These are phyloP conservation scores for Hyperopisus bebe DNA, from an alignment of 2,113 vertebrate genomes.

Conservation along the genomic window DNA sequence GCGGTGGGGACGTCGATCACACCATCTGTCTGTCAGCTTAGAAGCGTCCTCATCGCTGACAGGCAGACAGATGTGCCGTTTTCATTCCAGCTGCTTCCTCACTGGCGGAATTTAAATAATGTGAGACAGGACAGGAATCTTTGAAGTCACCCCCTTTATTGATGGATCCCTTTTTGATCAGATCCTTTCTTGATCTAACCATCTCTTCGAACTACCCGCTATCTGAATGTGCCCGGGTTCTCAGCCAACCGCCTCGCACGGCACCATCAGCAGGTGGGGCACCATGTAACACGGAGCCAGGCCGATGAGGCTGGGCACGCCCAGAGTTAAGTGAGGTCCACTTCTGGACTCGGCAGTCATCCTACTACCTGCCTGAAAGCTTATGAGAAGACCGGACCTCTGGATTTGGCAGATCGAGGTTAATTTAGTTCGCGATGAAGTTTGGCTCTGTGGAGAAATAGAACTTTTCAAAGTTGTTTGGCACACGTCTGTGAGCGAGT, in stretches of 20 bases:
- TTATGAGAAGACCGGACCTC: not conserved
- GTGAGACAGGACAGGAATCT: not conserved
- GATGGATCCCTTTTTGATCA: not conserved
- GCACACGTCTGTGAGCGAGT: not conserved
- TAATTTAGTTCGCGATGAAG: not conserved
- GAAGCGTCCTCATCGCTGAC: not conserved
- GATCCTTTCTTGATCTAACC: not conserved
- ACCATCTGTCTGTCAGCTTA: not conserved
- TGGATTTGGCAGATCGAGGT: not conserved
- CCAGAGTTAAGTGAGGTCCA: not conserved
- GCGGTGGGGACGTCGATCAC: not conserved
- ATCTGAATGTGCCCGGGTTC: not conserved
- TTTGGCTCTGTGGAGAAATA: constrained; percentile 3
- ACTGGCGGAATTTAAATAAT: not conserved
- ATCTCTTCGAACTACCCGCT: not conserved
- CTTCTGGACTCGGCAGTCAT: not conserved
- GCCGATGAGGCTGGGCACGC: not conserved
- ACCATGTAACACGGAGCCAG: not conserved
- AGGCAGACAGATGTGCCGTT: not conserved
- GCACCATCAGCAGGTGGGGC: not conserved
- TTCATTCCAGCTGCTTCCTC: not conserved
- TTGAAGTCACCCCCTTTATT: not conserved
- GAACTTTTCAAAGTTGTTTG: not conserved
- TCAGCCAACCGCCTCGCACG: not conserved
- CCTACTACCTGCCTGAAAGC: not conserved